Evolutionary conservation across 2,113 vertebrate genomes (phyloP), one percentile per base, ranked within the genome.

Genomic region (Sphaerodactylus townsendi): DNA sequence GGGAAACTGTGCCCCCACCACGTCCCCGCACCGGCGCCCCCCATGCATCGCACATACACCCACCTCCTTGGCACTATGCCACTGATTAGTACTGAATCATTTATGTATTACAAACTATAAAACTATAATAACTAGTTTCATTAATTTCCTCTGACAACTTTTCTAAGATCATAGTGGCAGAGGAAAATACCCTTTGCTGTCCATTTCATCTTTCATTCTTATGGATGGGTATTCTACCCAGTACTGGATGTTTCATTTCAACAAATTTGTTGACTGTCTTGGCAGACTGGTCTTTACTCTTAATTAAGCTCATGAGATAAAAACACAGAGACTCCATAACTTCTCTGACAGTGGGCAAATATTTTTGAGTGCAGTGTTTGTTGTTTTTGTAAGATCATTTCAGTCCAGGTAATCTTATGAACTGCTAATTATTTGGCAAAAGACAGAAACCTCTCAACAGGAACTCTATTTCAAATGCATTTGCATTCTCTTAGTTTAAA

Each of bases 291-390:
- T 41, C 30, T 33, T 66, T n/a, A 79, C 33, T 44, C 28, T 9
- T 90, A 91, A 88, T 13, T 80, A 85, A 88, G 79, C 35, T 83
- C 46, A 76, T 46, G 53, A 68, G 21, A 41, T 3, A 39, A 77
- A 70, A 83, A 69, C 41, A 77, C 76, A 68, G 10, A 41, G 13
- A 76, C 17, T 10, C 23, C 21, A 4, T 62, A 64, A n/a, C 33
- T 33, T 70, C 23, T 81, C 30, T 82, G 28, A 62, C 25, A 28
- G 2, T 62, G 59, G 59, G 59, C 25, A 62, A 62, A 62, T 71
- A 30, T 5, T 81, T 84, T 41, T 59, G 50, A 44, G 23, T 56
- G 39, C 1, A 2, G 14, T 83, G 33, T 48, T 2, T 2, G n/a
- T 1, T 90, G 28, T 7, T 59, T 53, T 86, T n/a, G n/a, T n/a